These are phyloP conservation scores for Cordilura impudica DNA, from an alignment of 2,888 invertebrate species.

Conservation along the genomic window DNA sequence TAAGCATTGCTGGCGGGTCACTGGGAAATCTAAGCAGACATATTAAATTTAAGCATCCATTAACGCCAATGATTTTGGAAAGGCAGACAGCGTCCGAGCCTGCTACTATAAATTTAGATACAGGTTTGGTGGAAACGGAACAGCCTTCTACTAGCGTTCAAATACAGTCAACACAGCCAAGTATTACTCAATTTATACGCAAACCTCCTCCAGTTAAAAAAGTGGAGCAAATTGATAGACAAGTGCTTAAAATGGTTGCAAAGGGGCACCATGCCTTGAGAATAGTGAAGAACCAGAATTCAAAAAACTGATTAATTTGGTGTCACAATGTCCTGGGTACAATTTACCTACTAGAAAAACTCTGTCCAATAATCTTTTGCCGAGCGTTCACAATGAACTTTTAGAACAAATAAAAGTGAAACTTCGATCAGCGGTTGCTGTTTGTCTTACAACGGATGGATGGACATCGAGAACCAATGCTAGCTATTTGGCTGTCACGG, in stretches of 20 bases:
- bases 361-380: neutral
- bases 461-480: too few species aligned
- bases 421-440: neutral
- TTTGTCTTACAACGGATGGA: slow-evolving; percentile 10
- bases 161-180: neutral
- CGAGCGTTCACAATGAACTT: neutral
- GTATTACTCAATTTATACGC: neutral
- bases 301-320: neutral
- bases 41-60: too few species aligned
- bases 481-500: too few species aligned
- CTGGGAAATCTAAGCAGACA: neutral
- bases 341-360: neutral
- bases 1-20: neutral
- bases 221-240: neutral
- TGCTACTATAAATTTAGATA: too few species aligned
- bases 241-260: slow-evolving; percentile 14
- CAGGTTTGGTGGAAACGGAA: too few species aligned
- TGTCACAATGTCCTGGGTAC: slow-evolving; percentile 10
- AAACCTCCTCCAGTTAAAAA: neutral
- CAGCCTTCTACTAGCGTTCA: too few species aligned
- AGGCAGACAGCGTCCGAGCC: too few species aligned
- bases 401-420: neutral
- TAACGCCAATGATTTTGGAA: too few species aligned
- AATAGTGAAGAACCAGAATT: slow-evolving; percentile 20
- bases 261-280: slow-evolving; percentile 12